phyloP scores from a whole-genome alignment of 35 echinoderm and acorn worm species.

The Hemicentrotus pulcherrimus region DNA sequence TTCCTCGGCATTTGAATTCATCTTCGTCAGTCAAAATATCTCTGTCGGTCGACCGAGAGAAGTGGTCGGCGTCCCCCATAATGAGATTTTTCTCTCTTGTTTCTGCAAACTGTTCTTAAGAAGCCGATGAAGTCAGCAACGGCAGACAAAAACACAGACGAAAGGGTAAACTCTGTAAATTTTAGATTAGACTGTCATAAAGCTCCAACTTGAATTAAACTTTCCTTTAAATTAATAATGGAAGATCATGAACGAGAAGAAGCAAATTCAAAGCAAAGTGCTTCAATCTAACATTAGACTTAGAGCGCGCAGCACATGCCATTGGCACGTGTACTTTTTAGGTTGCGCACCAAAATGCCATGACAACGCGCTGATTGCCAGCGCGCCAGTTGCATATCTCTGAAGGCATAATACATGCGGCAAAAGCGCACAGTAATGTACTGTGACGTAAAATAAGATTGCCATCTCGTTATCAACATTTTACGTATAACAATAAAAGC shows the following conservation, averaged over 20 bases:
- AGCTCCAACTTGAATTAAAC: neutral
- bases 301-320: neutral
- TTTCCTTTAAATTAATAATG: neutral
- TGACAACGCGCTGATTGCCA: neutral
- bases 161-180: neutral
- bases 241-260: neutral
- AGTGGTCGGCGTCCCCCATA: neutral
- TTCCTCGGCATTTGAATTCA: neutral
- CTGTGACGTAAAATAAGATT: too few species aligned
- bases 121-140: neutral
- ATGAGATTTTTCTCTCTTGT: neutral
- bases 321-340: neutral
- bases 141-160: neutral
- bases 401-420: neutral
- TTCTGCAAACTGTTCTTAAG: neutral
- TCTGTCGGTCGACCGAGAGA: neutral
- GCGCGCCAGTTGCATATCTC: neutral
- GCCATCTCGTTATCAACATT: too few species aligned
- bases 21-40: neutral
- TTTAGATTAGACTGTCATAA: neutral
- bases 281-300: neutral
- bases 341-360: neutral
- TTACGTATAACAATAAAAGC: too few species aligned
- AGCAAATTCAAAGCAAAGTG: neutral
- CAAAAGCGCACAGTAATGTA: too few species aligned